Evolutionary conservation across 2,113 vertebrate species (phyloP).

Genomic region (Lycaon pictus): DNA sequence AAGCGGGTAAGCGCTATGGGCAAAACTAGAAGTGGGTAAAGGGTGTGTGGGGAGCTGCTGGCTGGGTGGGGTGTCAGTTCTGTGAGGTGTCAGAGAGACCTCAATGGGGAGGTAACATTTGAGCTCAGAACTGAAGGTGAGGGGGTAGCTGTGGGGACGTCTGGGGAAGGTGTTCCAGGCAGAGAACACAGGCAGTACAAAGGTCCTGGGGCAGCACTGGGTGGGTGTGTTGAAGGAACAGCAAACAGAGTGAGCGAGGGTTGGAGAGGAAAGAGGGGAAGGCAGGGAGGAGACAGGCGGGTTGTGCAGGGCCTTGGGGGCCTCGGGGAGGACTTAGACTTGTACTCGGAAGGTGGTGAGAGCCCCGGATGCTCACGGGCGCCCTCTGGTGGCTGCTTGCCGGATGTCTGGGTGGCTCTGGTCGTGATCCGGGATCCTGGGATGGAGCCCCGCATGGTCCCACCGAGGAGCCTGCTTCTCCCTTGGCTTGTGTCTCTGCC

Average conservation of each 20-base stretch:
- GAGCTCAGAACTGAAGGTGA: neutral
- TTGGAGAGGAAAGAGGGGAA: neutral
- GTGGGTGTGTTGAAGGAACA: neutral
- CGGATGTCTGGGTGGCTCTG: no score
- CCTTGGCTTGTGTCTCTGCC: no score
- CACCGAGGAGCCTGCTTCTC: no score
- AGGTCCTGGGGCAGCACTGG: neutral
- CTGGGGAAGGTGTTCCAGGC: neutral
- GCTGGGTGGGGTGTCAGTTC: neutral
- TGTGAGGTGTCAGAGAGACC: neutral
- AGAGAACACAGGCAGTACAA: neutral
- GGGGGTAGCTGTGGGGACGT: neutral
- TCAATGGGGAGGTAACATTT: neutral
- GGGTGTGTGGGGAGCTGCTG: neutral
- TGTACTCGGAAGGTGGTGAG: neutral
- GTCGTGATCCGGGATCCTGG: no score
- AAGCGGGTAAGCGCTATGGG: neutral
- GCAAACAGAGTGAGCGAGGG: neutral
- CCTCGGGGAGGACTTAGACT: rapidly evolving
- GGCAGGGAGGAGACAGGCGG: neutral
- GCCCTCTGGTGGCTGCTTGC: neutral
- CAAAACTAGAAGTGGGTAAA: neutral
- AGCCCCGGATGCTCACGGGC: neutral
- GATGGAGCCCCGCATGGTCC: no score
- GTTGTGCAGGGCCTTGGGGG: neutral